Conservation (phyloP, 2,888 invertebrate genomes). For the Drosophila rellima region DNA sequence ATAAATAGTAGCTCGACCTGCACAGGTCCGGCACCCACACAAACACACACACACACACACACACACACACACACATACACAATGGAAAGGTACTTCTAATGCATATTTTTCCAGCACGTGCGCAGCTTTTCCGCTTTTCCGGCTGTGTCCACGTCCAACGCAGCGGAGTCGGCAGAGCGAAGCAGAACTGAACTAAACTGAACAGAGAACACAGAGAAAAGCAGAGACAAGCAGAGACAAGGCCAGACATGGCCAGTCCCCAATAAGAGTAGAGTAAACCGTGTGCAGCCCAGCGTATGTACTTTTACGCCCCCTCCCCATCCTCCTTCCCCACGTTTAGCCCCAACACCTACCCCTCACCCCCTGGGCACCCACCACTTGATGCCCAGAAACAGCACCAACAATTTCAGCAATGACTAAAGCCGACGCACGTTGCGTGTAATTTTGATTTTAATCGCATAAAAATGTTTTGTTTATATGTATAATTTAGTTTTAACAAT, state of each 20-base stretch:
- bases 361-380: neutral
- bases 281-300: conserved; percentile 71
- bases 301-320: conserved; percentile 18
- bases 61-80: conserved; percentile 3
- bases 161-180: conserved; percentile 56
- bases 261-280: conserved; percentile 31
- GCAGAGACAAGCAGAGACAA: conserved; percentile 49
- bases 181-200: conserved; percentile 18
- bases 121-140: conserved; percentile 81
- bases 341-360: neutral
- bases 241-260: conserved; percentile 49
- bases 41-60: conserved; percentile 11
- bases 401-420: conserved; percentile 39
- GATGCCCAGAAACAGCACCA: conserved; percentile 1
- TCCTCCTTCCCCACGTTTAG: neutral
- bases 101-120: conserved; percentile 82
- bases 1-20: conserved; percentile 55
- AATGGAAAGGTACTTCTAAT: conserved; percentile 51
- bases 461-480: conserved; percentile 81
- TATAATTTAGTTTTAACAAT: conserved; percentile 81
- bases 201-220: conserved; percentile 28
- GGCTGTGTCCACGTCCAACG: conserved; percentile 54
- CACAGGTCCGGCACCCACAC: conserved; percentile 24
- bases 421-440: conserved; percentile 84
- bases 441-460: conserved; percentile 84